A percentile compares a stretch with the other conserved stretches of the same genome.
phyloP scores from a whole-genome alignment of 1,140 invertebrate species.

The Drosophila eugracilis region DNA sequence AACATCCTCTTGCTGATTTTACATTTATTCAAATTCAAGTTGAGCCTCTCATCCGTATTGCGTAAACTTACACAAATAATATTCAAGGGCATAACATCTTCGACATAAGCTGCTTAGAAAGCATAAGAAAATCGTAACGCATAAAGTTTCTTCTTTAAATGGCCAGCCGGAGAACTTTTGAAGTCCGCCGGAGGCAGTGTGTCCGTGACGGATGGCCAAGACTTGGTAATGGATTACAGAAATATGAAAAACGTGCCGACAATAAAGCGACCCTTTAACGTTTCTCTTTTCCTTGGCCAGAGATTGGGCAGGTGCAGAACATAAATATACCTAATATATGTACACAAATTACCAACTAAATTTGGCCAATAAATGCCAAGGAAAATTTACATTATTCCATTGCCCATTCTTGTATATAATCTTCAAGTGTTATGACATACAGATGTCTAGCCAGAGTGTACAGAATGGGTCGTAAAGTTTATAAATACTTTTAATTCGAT shows the following conservation, averaged over 20 bases:
- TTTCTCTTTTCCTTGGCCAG: constrained; percentile 7
- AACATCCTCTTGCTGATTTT: background rate
- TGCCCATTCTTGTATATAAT: constrained; percentile 61
- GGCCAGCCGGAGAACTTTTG: constrained; percentile 28
- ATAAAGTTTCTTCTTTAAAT: constrained; percentile 44
- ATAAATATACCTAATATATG: constrained; percentile 47
- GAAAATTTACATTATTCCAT: constrained; percentile 54
- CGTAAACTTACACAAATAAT: constrained; percentile 5
- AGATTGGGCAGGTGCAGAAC: constrained; percentile 25
- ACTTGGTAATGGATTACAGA: constrained; percentile 55
- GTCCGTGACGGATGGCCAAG: constrained; percentile 41
- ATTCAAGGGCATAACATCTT: constrained; percentile 29
- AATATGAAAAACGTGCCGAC: constrained; percentile 59
- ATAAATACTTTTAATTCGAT: constrained; percentile 66
- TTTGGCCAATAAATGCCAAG: constrained; percentile 42
- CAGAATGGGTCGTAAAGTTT: constrained; percentile 57
- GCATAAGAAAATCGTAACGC: constrained; percentile 28
- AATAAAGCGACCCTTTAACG: constrained; percentile 40
- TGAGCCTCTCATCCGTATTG: background rate
- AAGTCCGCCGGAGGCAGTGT: constrained; percentile 27
- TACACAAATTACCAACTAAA: constrained; percentile 61
- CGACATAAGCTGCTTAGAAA: constrained; percentile 12
- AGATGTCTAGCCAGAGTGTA: constrained; percentile 10
- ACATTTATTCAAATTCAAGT: constrained; percentile 6
- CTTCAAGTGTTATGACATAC: constrained; percentile 28